Evolutionary conservation across 2,888 invertebrate genomes (phyloP).

Genomic region (Acleris cristana): DNA sequence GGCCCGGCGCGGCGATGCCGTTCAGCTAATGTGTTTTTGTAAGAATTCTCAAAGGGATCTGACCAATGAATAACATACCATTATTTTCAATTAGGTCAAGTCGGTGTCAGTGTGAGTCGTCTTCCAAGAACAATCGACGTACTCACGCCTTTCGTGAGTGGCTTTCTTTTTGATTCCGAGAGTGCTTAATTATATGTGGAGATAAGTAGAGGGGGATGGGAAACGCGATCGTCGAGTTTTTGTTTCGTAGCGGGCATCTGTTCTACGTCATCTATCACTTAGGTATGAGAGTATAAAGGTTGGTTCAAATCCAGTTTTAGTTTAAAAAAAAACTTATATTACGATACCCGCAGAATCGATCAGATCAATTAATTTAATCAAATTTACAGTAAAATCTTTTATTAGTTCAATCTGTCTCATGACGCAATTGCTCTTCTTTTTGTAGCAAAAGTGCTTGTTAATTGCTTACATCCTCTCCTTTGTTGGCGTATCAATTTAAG

Average conservation of each 20-base stretch:
- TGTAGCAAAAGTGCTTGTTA: constrained; percentile 74
- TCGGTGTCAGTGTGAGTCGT: constrained; percentile 70
- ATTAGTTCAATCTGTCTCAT: neutral
- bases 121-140: constrained; percentile 78
- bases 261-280: constrained; percentile 51
- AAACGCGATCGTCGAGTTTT: constrained; percentile 63
- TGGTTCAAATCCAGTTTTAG: neutral
- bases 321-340: neutral
- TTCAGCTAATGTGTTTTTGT: constrained; percentile 66
- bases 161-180: constrained; percentile 75
- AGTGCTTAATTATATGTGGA: constrained; percentile 74
- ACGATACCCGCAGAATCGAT: neutral
- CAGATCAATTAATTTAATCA: neutral
- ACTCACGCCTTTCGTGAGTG: constrained; percentile 75
- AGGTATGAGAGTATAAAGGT: constrained; percentile 3
- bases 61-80: constrained; percentile 73
- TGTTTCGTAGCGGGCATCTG: constrained; percentile 61
- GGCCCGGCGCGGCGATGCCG: constrained; percentile 37
- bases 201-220: constrained; percentile 60
- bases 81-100: constrained; percentile 83
- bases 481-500: constrained; percentile 80
- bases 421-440: constrained; percentile 46
- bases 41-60: constrained; percentile 65
- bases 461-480: constrained; percentile 80
- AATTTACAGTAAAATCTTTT: neutral